Evolutionary conservation across 2,113 vertebrate species (phyloP).

Genomic region (Atherinomorus stipes): DNA sequence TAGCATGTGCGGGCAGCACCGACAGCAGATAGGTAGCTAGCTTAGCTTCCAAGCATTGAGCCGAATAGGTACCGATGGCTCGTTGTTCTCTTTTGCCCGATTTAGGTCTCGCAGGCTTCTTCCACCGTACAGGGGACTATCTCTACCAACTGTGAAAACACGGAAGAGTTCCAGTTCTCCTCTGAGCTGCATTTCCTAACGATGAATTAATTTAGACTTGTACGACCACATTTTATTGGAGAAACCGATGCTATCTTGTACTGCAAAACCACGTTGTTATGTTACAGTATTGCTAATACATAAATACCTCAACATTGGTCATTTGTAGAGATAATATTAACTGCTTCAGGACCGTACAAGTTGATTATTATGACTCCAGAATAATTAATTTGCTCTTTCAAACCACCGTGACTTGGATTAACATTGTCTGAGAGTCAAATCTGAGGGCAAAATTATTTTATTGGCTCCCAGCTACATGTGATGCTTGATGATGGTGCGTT

Average conservation of each 20-base stretch:
- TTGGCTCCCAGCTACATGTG: rapidly evolving
- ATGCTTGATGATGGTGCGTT: constrained; percentile 31
- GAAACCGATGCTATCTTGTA: neutral
- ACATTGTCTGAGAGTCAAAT: neutral
- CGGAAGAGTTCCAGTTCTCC: neutral
- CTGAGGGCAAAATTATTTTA: neutral
- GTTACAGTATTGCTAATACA: too few relatives aligned
- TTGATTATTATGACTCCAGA: neutral
- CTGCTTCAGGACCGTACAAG: neutral
- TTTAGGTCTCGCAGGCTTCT: constrained; percentile 35
- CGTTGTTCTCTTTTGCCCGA: rapidly evolving
- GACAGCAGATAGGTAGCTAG: constrained; percentile 38
- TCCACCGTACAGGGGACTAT: neutral
- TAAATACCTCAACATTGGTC: too few relatives aligned
- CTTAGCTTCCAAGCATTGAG: constrained; percentile 16
- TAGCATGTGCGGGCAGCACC: constrained; percentile 35
- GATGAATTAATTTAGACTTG: neutral
- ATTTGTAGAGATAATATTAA: neutral
- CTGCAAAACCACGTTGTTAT: neutral
- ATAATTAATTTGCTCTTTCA: neutral
- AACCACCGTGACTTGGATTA: neutral
- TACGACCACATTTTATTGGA: neutral
- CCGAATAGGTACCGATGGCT: neutral
- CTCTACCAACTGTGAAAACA: neutral
- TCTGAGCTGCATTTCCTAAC: neutral